Percentiles rank a stretch among this genome's conserved stretches.
phyloP scores from a whole-genome alignment of 2,888 invertebrate species.

The Drosophila melanosoma region DNA sequence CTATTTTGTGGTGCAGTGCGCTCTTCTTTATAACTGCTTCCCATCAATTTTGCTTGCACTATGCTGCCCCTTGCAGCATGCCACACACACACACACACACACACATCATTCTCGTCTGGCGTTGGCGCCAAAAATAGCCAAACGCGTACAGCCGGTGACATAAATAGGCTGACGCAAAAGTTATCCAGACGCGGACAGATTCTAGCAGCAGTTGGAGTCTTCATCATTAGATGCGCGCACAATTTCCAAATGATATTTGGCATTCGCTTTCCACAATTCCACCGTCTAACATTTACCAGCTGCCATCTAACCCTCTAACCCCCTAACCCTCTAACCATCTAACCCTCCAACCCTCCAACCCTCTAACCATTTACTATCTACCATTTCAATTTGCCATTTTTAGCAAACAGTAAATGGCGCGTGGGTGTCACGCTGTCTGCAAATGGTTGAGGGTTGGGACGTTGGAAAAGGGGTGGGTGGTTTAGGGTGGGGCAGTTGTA shows the following conservation, averaged over 20 bases:
- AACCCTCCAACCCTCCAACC: neutral
- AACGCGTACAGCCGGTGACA: constrained; percentile 23
- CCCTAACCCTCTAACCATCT: constrained; percentile 1
- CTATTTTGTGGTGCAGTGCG: neutral
- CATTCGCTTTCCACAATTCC: constrained; percentile 2
- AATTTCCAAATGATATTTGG: constrained; percentile 9
- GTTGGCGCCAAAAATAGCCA: constrained; percentile 41
- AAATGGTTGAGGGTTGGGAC: too few relatives aligned
- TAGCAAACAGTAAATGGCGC: constrained; percentile 38
- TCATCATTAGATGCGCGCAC: constrained; percentile 48
- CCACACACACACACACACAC: constrained; percentile 7
- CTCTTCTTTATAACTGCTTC: neutral
- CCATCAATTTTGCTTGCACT: constrained; percentile 39
- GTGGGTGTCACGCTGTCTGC: constrained; percentile 31
- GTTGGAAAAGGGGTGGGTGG: neutral
- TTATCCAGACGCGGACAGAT: constrained; percentile 27
- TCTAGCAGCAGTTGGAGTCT: constrained; percentile 14
- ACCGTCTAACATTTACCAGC: constrained; percentile 3
- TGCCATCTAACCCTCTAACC: constrained; percentile 5
- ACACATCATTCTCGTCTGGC: constrained; percentile 41
- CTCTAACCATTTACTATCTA: constrained; percentile 2
- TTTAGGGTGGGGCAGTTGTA: neutral
- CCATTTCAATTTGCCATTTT: constrained; percentile 51
- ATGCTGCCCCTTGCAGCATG: neutral
- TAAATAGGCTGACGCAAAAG: constrained; percentile 52